Base-by-base conservation (phyloP, 2,113 vertebrate genomes). In the Thalassoma bifasciatum region DNA sequence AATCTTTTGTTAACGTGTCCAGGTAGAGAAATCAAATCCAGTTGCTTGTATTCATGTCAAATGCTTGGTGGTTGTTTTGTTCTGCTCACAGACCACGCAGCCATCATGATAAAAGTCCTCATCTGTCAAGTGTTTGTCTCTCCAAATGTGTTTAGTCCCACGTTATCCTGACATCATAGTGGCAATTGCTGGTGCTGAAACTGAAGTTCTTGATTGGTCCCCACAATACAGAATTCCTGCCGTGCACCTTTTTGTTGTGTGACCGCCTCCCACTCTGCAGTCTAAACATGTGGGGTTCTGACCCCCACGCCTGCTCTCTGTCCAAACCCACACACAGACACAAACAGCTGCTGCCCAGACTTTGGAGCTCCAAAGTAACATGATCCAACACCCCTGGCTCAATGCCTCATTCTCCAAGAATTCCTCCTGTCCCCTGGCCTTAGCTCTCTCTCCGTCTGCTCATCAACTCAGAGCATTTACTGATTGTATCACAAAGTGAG, bases 311-410 rank as follows among this genome's bases (percentile, higher is more conserved):
- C 52, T 62, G 72, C 61, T 72, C 70, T 30, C 34, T 52, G 69
- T 65, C 72, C 67, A 81, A 68, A 81, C 71, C 62, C 64, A 68
- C 72, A 73, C 72, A 78, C 60, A 84, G 61, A 87, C 61, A 62
- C 53, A 81, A 80, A 87, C 89, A 88, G 88, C 85, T 89, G 89
- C 72, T 83, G 71, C 59, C 75, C 89, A 90, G 86, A 86, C 80
- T 70, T 71, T 76, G 61, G 72, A 87, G 73, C 84, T 85, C 67
- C 51, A 79, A 77, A 79, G 90, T 85, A 91, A 92, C 83, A 75
- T 82, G 86, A 91, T 85, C 83, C 82, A 85, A 75, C 71, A 76
- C 44, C 58, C 67, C 72, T 82, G 68, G 81, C 72, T 78, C 52
- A 65, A 70, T 72, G 67, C 69, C 77, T 85, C 78, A 86, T 83